These are phyloP conservation scores for Pipistrellus pipistrellus DNA, from an alignment of 2,797 vertebrate species.

Conservation along the genomic window DNA sequence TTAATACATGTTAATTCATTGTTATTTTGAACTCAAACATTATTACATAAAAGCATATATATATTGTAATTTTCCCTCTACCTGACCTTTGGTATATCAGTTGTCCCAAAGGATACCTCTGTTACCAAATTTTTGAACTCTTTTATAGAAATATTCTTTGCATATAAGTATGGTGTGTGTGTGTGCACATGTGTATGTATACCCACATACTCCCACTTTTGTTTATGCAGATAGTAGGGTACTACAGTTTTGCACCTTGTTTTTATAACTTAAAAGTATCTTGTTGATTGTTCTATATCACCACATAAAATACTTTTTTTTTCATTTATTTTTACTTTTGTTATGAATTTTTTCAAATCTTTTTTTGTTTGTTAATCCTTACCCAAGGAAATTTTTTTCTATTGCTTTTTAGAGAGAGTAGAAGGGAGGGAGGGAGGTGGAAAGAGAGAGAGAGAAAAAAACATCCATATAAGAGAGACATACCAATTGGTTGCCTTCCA, in stretches of 20 bases:
- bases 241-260: not conserved
- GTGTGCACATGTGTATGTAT: too few species aligned
- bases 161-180: not conserved
- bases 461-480: too few species aligned
- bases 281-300: not conserved
- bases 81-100: not conserved
- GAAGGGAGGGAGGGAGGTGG: too few species aligned
- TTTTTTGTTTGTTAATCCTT: not conserved
- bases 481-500: too few species aligned
- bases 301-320: not conserved
- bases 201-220: not conserved
- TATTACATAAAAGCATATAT: slow-evolving; percentile 27
- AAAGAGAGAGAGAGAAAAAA: too few species aligned
- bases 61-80: not conserved
- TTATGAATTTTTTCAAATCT: not conserved
- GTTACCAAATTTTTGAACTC: slow-evolving; percentile 2
- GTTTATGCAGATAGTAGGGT: not conserved
- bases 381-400: too few species aligned
- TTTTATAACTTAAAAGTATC: slow-evolving; percentile 15
- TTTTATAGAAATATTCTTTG: slow-evolving; percentile 43
- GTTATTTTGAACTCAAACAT: slow-evolving; percentile 21
- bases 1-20: slow-evolving; percentile 12
- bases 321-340: not conserved
- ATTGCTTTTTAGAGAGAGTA: too few species aligned
- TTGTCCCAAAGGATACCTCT: not conserved